Base-by-base conservation (phyloP, 2,888 invertebrate genomes). In the Ferdinandea cuprea region DNA sequence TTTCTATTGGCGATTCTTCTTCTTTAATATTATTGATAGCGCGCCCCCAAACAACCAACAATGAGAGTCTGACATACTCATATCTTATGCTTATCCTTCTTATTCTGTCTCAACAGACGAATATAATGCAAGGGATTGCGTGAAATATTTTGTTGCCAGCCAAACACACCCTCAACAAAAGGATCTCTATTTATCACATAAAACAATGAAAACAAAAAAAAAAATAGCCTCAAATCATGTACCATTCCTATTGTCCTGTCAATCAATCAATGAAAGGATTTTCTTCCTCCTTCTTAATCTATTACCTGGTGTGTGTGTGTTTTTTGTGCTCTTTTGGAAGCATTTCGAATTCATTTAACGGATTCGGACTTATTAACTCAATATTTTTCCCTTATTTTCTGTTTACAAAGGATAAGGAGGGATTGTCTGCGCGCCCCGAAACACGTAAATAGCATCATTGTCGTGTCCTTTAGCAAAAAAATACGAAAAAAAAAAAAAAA, bases 291-390 rank as follows among this genome's bases (percentile, higher is more conserved):
- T 13, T 28, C 50, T 50, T 40, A 30, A 15, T 5, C 9, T 59
- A 76, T 81, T 76, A 71, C 71, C 71, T 76, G 74, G 11, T 48
- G 28, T 52, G 15, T 48, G n/a, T 42, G 42, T 7, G 11, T 42
- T 13, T n/a, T 35, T 35, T 52, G 50, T 68, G 32, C 25, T 28
- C 8, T 42, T 32, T 65, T 35, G 25, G 72, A 59, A 52, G 35
- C 72, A 68, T 54, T 74, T 54, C 76, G 46, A 65, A 69, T 76
- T 69, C 65, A 69, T 77, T 77, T 71, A 71, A 76, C 65, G 66
- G 58, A 2, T 25, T 71, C 66, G 66, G 54, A 77, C 71, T 81
- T 81, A 81, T 81, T 77, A 81, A 81, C 81, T 81, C 81, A 72
- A 44, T 69, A 69, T 74, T 68, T 74, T 56, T 21, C 8, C 9